phyloP scores from a whole-genome alignment of 2,797 vertebrate genomes.

The Botia kubotai region DNA sequence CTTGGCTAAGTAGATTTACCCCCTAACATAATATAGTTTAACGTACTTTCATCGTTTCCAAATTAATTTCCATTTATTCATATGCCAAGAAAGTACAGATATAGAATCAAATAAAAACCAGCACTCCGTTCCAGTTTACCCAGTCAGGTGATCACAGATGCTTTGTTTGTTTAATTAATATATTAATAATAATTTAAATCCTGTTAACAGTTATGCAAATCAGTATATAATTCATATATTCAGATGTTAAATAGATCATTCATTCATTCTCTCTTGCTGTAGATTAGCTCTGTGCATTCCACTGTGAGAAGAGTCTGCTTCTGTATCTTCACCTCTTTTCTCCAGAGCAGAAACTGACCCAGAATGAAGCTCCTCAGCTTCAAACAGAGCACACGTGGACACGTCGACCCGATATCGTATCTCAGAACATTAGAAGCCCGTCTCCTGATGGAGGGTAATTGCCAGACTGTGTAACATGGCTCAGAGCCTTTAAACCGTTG shows the following conservation, averaged over 20 bases:
- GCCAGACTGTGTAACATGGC: slow-evolving; percentile 43
- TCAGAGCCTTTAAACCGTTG: slow-evolving; percentile 45
- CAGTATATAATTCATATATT: not conserved
- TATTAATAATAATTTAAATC: too few relatives aligned
- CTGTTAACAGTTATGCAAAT: not conserved
- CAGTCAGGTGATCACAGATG: too few relatives aligned
- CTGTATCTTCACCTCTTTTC: not conserved
- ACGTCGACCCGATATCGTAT: slow-evolving; percentile 42
- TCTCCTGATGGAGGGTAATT: slow-evolving; percentile 59
- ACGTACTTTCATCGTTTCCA: too few relatives aligned
- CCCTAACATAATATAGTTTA: too few relatives aligned
- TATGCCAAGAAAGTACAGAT: not conserved
- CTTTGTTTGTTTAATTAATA: too few relatives aligned
- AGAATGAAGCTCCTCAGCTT: not conserved
- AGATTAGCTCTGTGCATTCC: too few relatives aligned
- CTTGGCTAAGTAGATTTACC: too few relatives aligned
- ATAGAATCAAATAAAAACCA: too few relatives aligned
- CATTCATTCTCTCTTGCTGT: too few relatives aligned
- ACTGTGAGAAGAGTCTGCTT: too few relatives aligned
- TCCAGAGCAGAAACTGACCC: not conserved
- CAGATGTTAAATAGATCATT: too few relatives aligned
- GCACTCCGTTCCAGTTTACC: too few relatives aligned
- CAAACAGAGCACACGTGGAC: slow-evolving; percentile 17
- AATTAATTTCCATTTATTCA: not conserved
- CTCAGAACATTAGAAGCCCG: slow-evolving; percentile 43